Base-by-base conservation (phyloP, 2,797 vertebrate species). In the Hydrolagus colliei region DNA sequence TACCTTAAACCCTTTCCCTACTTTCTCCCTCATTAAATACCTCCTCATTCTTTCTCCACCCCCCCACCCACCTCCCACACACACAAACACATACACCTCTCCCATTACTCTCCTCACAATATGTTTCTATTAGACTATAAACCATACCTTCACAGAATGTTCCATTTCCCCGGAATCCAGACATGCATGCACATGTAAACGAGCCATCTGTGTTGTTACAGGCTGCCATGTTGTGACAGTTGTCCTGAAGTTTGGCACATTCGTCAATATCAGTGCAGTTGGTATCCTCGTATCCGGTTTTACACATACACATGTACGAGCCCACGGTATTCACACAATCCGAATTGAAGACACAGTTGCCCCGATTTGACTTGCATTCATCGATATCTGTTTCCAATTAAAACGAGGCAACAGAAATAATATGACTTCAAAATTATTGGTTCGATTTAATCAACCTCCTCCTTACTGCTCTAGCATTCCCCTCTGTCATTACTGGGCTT, bases 181-280 rank as follows among this genome's bases (percentile, higher is more conserved):
- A 14, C 65, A 20, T 20, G 32, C 79, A 84, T 63, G 65, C 20
- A 35, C 79, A 84, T 4, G 0, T 2, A 32, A 84, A 84, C 41
- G 79, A 84, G 52, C 79, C 32, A 0, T 27, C 63, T 20, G 12
- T n/a, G 18, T 84, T 84, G 11, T 68, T 9, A 41, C 79, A 84
- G 65, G 10, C 1, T 12, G 79, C 79, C 0, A 41, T 12, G 12
- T 41, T n/a, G 9, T 68, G 65, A 84, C 79, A 84, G 32, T 84
- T 16, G 71, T 71, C 35, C 65, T 41, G 65, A 71, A 71, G 20
- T 35, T 7, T 71, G 18, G 9, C 11, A 52, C 79, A 84, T 84
- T 84, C 79, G 52, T 84, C 32, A 71, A 84, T 71, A 52, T 84
- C 79, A 41, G 62, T 71, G 65, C 79, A 84, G 32, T 84, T 84